These are phyloP conservation scores for Terebella lapidaria DNA, from an alignment of 2,888 invertebrate genomes.

Conservation along the genomic window DNA sequence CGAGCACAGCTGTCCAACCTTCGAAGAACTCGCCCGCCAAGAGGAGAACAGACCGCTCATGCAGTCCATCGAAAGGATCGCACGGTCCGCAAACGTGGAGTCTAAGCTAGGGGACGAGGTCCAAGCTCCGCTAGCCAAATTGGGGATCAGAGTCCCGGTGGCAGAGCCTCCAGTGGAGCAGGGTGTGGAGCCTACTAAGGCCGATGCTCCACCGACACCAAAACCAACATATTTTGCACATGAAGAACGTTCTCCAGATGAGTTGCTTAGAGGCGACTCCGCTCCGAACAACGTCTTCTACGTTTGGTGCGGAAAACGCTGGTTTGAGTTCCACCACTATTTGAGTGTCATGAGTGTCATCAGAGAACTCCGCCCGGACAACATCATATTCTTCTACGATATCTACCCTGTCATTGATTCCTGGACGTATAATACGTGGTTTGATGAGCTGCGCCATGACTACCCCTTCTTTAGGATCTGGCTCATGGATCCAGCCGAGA, in stretches of 20 bases:
- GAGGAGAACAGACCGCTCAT: neutral
- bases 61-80: neutral
- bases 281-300: conserved; percentile 30
- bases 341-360: conserved; percentile 41
- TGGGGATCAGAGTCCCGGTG: neutral
- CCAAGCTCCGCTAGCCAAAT: neutral
- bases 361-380: conserved; percentile 37
- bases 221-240: neutral
- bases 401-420: conserved; percentile 28
- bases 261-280: conserved; percentile 14
- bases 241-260: neutral
- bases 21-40: neutral
- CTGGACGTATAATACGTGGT: conserved; percentile 31
- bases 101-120: neutral
- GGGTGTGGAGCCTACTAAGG: neutral
- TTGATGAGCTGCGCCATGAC: conserved; percentile 18
- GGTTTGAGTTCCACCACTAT: conserved; percentile 40
- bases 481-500: conserved; percentile 4
- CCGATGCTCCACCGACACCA: neutral
- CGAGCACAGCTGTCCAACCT: neutral
- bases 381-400: conserved; percentile 36
- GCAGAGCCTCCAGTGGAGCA: neutral
- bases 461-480: conserved; percentile 21
- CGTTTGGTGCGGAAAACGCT: conserved; percentile 40
- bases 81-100: neutral